Percentiles rank a stretch among this genome's conserved stretches.
phyloP scores from a whole-genome alignment of 2,888 invertebrate species.

The Lithosia quadra region DNA sequence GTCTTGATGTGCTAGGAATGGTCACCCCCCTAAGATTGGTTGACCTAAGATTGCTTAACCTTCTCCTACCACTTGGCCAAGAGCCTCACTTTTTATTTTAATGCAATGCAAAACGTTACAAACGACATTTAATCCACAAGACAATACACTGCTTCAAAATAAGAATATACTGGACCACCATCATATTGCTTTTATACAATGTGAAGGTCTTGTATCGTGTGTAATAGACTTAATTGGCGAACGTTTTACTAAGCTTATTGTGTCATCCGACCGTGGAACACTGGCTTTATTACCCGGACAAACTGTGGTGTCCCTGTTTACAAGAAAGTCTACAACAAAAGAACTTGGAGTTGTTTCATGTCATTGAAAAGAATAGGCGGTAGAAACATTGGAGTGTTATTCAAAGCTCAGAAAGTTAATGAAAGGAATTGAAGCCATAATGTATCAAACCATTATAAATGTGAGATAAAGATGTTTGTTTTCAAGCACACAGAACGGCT shows the following conservation, averaged over 20 bases:
- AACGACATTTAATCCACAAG: too few species aligned
- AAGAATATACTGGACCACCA: conserved; percentile 5
- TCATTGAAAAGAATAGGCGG: conserved; percentile 32
- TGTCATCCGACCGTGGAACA: conserved; percentile 39
- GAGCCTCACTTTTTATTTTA: background rate
- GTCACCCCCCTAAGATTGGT: too few species aligned
- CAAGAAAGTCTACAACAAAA: conserved; percentile 34
- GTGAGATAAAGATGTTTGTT: background rate
- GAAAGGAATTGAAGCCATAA: background rate
- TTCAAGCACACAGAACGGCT: background rate
- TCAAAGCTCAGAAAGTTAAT: background rate
- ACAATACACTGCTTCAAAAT: background rate
- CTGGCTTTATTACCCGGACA: conserved; percentile 46
- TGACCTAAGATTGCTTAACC: too few species aligned
- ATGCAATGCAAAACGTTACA: background rate
- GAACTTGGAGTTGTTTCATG: conserved; percentile 25
- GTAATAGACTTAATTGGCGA: conserved; percentile 44
- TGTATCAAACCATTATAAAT: background rate
- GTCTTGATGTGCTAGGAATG: too few species aligned
- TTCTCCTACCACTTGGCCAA: too few species aligned
- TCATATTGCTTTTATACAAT: conserved; percentile 14
- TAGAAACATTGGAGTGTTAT: background rate
- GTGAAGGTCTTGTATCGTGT: conserved; percentile 28
- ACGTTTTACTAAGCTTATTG: conserved; percentile 46
- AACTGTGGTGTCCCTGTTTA: conserved; percentile 32